Base-by-base conservation (phyloP, 2,113 vertebrate species). In the Dryoscopus gambensis region DNA sequence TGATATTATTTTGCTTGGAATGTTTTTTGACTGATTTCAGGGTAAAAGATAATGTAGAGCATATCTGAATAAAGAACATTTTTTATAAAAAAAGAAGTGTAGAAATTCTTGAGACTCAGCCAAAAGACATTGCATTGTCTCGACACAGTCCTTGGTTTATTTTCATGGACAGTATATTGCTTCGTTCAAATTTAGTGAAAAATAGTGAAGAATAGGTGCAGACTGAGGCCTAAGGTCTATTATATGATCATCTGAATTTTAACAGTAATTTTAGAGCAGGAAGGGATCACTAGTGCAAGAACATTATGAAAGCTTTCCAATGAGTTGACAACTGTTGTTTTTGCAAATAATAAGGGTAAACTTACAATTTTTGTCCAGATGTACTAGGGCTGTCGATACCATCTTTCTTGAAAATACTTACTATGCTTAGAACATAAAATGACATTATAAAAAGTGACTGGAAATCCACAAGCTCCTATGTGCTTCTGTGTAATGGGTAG, bases 141-240 rank as follows among this genome's bases (percentile, higher is more conserved):
- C 19, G 24, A 87, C 47, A 53, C 33, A 83, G 59, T 79, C 57
- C 40, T 80, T 90, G 47, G 27, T 89, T 96, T 96, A 68, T 96
- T 96, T 97, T 96, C 71, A 64, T 86, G 55, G 53, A 94, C 8
- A 10, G 96, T 93, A 85, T 63, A 64, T 78, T 83, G 56, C 71
- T 93, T 77, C 92, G 42, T 87, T 97, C 47, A 94, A 91, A 76
- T 89, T 63, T 68, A 82, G 56, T 84, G 86, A 77, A 93, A 90
- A 93, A 74, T 13, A 65, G 28, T 15, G 7, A 65, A 69, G 35
- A 93, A 78, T 18, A 74, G 59, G 40, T 63, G 16, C 49, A 52
- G 49, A 25, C 17, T 70, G 6, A 87, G 75, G 33, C 31, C 30
- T 33, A 80, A 84, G 11, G 27, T 74, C 59, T 68, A 5, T 94